Conservation (phyloP, 2,113 vertebrate genomes). For the Cynoglossus semilaevis region DNA sequence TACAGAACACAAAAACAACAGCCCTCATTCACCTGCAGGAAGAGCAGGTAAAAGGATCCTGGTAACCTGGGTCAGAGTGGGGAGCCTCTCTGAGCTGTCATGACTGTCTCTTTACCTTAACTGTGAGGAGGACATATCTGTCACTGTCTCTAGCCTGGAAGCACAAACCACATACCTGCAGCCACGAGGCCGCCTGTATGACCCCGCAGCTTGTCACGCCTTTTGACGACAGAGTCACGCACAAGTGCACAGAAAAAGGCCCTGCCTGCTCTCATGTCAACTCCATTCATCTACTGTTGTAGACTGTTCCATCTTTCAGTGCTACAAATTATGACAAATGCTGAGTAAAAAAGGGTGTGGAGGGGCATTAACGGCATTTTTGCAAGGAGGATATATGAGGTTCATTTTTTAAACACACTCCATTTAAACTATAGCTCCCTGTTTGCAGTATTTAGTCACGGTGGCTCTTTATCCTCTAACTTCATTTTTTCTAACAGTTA, state of each 20-base stretch:
- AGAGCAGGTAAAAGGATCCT: neutral
- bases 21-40: slow-evolving; percentile 18
- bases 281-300: neutral
- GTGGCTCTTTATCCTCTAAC: too few relatives aligned
- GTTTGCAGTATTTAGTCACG: too few relatives aligned
- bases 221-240: slow-evolving; percentile 49
- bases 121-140: slow-evolving; percentile 11
- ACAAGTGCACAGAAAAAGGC: slow-evolving; percentile 9
- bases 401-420: too few relatives aligned
- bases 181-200: slow-evolving; percentile 5
- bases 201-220: slow-evolving; percentile 31
- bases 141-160: neutral
- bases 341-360: neutral
- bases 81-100: slow-evolving; percentile 23
- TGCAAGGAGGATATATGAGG: neutral
- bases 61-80: neutral
- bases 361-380: neutral
- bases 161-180: slow-evolving; percentile 5
- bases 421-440: too few relatives aligned
- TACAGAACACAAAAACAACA: neutral
- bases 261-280: slow-evolving; percentile 25
- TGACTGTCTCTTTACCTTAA: neutral
- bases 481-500: too few relatives aligned
- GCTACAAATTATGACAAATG: neutral
- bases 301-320: neutral